Percentiles rank a stretch among this genome's conserved stretches.
phyloP scores from a whole-genome alignment of 92 coral and sea anemone genomes.

The Phymanthus crucifer region DNA sequence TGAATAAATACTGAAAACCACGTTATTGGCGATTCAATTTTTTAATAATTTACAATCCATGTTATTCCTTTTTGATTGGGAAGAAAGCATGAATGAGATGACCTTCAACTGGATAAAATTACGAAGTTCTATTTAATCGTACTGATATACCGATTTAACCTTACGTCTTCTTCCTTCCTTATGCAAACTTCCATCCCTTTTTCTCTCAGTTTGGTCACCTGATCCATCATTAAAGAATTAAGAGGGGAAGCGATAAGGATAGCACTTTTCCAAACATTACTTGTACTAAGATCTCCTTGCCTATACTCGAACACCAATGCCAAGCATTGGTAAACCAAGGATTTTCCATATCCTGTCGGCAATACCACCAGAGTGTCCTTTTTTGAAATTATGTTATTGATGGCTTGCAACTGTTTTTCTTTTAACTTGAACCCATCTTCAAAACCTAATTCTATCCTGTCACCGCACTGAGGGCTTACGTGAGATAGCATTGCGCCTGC shows the following conservation, averaged over 20 bases:
- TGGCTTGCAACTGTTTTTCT: not conserved
- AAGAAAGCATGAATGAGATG: not conserved
- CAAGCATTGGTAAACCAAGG: constrained; percentile 9
- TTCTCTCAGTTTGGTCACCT: constrained; percentile 1
- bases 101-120: not conserved
- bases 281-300: too few species aligned
- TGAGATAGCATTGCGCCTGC: constrained; percentile 43
- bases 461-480: constrained; percentile 40
- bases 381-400: not conserved
- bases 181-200: constrained; percentile 9
- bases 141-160: not conserved
- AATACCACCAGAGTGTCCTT: constrained; percentile 2
- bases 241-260: not conserved
- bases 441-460: constrained; percentile 18
- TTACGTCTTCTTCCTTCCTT: constrained; percentile 6
- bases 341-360: constrained; percentile 18
- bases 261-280: not conserved
- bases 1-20: not conserved
- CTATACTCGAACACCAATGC: constrained; percentile 7
- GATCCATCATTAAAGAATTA: constrained; percentile 10
- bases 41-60: not conserved
- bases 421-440: not conserved
- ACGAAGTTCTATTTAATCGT: not conserved
- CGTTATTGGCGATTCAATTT: not conserved
- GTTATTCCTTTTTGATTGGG: not conserved